Evolutionary conservation across 2,113 vertebrate species (phyloP).

Genomic region (Gallinago jamesoni): DNA sequence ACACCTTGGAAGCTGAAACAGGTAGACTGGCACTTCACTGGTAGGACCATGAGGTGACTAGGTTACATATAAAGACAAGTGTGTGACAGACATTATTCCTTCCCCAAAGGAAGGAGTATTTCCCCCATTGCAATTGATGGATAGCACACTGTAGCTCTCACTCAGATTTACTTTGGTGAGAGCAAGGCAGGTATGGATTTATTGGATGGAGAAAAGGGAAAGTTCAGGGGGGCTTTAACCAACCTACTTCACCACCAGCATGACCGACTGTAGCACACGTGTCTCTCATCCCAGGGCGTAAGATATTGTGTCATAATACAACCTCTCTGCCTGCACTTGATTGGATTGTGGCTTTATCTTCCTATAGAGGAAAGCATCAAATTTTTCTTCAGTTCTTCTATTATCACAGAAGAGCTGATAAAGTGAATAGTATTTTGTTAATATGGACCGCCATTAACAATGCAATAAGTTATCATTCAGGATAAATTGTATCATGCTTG

Average conservation of each 20-base stretch:
- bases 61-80: background rate
- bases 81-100: background rate
- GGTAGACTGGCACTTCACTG: background rate
- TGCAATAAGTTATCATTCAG: background rate
- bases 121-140: background rate
- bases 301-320: background rate
- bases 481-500: background rate
- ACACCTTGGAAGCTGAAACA: background rate
- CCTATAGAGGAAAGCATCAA: background rate
- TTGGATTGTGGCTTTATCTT: background rate
- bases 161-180: background rate
- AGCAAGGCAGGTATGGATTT: background rate
- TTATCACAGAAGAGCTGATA: background rate
- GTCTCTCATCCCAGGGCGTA: background rate
- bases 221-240: background rate
- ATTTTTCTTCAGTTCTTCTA: background rate
- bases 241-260: background rate
- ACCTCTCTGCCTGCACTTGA: background rate
- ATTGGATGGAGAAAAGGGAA: background rate
- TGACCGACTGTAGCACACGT: rapidly evolving
- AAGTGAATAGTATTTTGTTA: background rate
- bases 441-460: background rate
- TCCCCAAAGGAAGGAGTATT: background rate
- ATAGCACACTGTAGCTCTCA: background rate
- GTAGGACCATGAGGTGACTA: background rate